Evolutionary conservation across 2,888 invertebrate genomes (phyloP).

Genomic region (Mallateleia sp.): DNA sequence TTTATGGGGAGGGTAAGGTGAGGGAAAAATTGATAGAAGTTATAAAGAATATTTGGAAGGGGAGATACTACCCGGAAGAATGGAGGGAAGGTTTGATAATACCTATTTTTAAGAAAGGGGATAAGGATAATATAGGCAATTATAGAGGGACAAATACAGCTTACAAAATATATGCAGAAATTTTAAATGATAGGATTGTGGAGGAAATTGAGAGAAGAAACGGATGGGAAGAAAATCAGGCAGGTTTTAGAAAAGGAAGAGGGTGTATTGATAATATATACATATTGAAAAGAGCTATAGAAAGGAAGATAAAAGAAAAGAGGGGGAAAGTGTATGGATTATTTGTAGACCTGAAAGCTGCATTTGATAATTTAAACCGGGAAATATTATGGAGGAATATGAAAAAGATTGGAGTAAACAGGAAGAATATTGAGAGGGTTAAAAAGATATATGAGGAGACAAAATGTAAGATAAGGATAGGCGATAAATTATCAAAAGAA

Average conservation of each 20-base stretch:
- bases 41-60: neutral
- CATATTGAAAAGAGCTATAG: neutral
- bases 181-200: slow-evolving; percentile 4
- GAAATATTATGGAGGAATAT: neutral
- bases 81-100: slow-evolving; percentile 1
- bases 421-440: neutral
- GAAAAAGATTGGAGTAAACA: neutral
- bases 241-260: slow-evolving; percentile 14
- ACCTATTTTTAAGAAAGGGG: neutral
- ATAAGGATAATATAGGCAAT: neutral
- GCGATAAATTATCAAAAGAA: neutral
- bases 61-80: neutral
- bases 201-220: neutral
- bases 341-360: slow-evolving; percentile 8
- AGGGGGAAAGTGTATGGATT: neutral
- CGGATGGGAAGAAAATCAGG: neutral
- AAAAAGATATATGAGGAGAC: neutral
- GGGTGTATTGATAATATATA: neutral
- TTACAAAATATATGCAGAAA: neutral
- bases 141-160: slow-evolving; percentile 3
- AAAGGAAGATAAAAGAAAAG: neutral
- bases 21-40: neutral
- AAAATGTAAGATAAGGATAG: neutral
- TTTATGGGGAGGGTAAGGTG: neutral
- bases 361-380: neutral